Base-by-base conservation (phyloP, 1,140 invertebrate species). In the Rhynchophorus ferrugineus region DNA sequence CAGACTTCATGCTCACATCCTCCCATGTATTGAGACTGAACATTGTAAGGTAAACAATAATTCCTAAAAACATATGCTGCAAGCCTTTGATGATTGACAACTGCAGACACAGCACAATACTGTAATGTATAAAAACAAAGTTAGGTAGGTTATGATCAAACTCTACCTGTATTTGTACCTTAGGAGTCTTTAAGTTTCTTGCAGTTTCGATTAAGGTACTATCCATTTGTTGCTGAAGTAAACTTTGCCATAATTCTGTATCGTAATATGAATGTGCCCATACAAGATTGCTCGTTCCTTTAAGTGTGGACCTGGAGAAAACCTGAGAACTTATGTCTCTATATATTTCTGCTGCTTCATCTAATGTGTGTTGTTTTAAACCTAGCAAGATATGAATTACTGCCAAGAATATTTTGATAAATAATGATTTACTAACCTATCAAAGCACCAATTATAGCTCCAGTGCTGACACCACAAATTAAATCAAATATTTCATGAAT, bases 201-300 rank as follows among this genome's bases (percentile, higher is more conserved):
- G 75, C 68, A 18, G 81, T 81, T 61, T 83, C 77, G 34, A 88
- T 84, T 19, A 92, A 70, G 18, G 72, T 71, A 45, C 85, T 81
- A 5, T 85, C 83, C 19, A 90, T 67, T 63, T 84, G 76, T 47
- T 81, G 74, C 69, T 82, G 80, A 1, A 97, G 70, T 59, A 95
- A 77, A 59, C 82, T 74, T 66, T 94, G 88, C 88, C 89, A 96
- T 1, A 84, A 72, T 1, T 78, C 75, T 1, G 91, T 91, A 65
- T 95, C 87, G 71, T 96, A 95, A 71, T 93, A 95, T 0, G 89
- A 84, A 69, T 95, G 89, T 51, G 80, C 85, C 81, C 84, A 87
- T 3, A 95, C 77, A 17, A 96, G 72, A 56, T 81, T 83, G 37
- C 84, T 83, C 1, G 87, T 85, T 8, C 91, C 91, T 69, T 75